Percentiles rank a stretch among this genome's conserved stretches.
Evolutionary conservation across 1,140 invertebrate species (phyloP).

Genomic region (Platyscapa corneri): DNA sequence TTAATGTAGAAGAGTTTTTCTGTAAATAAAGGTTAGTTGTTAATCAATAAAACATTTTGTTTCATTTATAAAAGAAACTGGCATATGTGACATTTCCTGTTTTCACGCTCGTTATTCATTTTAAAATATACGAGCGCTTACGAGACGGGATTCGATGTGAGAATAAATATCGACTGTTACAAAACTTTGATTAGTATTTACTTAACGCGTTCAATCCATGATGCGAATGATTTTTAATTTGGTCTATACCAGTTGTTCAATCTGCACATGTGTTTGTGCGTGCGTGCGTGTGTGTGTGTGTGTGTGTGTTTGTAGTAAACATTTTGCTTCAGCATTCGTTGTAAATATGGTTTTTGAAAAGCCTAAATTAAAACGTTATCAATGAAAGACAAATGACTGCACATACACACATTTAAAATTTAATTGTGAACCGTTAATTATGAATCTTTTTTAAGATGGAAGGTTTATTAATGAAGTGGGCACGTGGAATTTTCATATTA

Average conservation of each 20-base stretch:
- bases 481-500: no score
- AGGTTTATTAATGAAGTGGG: no score
- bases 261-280: background rate
- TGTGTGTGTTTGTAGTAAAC: no score
- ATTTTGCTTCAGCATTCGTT: no score
- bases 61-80: conserved; percentile 1
- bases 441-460: no score
- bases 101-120: conserved; percentile 5
- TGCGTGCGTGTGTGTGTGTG: no score
- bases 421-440: no score
- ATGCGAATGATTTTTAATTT: background rate
- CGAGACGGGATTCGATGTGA: background rate
- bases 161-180: background rate
- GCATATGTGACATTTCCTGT: conserved; percentile 22
- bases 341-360: no score
- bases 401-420: no score
- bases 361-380: no score
- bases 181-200: conserved; percentile 13
- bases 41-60: background rate
- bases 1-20: background rate
- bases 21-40: conserved; percentile 11
- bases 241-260: background rate
- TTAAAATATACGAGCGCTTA: background rate
- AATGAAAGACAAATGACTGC: no score
- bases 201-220: background rate